Conservation (phyloP, 2,113 vertebrate species). For the Triplophysa tibetana region DNA sequence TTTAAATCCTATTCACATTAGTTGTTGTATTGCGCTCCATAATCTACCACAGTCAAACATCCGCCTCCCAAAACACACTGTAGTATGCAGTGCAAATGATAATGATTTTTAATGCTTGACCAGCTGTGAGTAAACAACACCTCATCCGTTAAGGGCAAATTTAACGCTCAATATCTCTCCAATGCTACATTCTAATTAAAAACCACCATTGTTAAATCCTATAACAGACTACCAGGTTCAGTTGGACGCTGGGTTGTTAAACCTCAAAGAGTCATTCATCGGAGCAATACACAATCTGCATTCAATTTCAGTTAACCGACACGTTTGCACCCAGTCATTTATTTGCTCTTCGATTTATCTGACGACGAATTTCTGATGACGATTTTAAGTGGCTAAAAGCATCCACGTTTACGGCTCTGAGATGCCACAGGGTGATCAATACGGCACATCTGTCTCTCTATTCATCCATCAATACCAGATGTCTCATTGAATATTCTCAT, state of each 20-base stretch:
- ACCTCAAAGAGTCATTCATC: background rate
- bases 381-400: constrained; percentile 16
- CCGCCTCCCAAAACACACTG: constrained; percentile 24
- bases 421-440: constrained; percentile 10
- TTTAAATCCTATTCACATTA: background rate
- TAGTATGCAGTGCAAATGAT: constrained; percentile 18
- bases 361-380: constrained; percentile 5
- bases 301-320: background rate
- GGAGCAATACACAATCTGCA: background rate
- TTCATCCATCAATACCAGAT: constrained; percentile 30
- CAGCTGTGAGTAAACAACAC: constrained; percentile 45
- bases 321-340: background rate
- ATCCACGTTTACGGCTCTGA: background rate
- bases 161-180: constrained; percentile 40
- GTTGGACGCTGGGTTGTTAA: constrained; percentile 6
- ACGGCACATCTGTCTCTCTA: background rate
- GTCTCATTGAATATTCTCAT: constrained; percentile 16
- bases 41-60: constrained; percentile 1
- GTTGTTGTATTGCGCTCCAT: background rate
- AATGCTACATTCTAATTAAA: constrained; percentile 26
- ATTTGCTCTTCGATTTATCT: constrained; percentile 24
- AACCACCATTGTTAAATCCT: background rate
- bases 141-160: constrained; percentile 31
- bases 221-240: background rate
- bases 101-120: constrained; percentile 52